A percentile compares a stretch with the other conserved stretches of the same genome.
Evolutionary conservation across 2,797 vertebrate genomes (phyloP).

Genomic region (Phalanger gymnotis): DNA sequence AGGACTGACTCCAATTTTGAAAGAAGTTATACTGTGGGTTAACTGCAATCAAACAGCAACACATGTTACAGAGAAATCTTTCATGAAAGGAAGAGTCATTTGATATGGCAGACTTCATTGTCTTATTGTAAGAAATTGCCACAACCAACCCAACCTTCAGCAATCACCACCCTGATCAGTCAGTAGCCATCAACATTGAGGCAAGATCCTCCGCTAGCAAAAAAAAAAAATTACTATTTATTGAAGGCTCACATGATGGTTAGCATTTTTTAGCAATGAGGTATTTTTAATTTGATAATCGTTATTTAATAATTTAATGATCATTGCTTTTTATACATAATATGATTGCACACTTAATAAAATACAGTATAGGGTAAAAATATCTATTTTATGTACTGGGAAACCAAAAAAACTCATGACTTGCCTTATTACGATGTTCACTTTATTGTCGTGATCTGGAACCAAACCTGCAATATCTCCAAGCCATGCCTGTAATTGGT

Average conservation of each 20-base stretch:
- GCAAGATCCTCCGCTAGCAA: background rate
- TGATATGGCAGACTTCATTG: background rate
- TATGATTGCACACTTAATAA: background rate
- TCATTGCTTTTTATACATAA: background rate
- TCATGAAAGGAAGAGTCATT: background rate
- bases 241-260: background rate
- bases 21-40: background rate
- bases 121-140: background rate
- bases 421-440: background rate
- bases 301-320: background rate
- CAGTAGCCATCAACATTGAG: background rate
- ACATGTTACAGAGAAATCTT: background rate
- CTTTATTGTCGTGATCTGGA: background rate
- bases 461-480: background rate
- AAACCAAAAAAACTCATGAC: background rate
- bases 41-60: background rate
- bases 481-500: background rate
- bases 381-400: background rate
- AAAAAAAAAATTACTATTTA: background rate
- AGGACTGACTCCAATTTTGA: background rate
- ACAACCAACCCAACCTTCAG: background rate
- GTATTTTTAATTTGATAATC: background rate
- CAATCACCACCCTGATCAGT: background rate
- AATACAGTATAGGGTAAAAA: background rate
- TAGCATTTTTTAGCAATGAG: background rate